These are phyloP conservation scores for Trachurus trachurus DNA, from an alignment of 2,797 vertebrate genomes.

Conservation along the genomic window DNA sequence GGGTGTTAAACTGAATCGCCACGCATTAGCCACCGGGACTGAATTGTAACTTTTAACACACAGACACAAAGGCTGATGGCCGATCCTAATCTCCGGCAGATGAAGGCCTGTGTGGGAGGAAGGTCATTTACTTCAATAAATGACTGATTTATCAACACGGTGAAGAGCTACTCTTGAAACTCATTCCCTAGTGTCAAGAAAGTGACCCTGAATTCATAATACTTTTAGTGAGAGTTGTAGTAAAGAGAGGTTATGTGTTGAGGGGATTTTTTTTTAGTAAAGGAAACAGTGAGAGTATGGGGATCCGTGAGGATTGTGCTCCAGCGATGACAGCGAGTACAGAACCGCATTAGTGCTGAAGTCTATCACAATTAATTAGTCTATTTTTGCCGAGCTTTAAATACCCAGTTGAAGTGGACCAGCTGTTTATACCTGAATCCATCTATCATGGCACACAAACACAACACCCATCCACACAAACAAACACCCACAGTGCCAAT, in stretches of 20 bases:
- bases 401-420: slow-evolving; percentile 57
- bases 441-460: slow-evolving; percentile 47
- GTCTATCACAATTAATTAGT: slow-evolving; percentile 64
- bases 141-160: slow-evolving; percentile 37
- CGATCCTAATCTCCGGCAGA: slow-evolving; percentile 37
- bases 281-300: slow-evolving; percentile 4
- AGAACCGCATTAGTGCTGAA: slow-evolving; percentile 30
- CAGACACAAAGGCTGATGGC: slow-evolving; percentile 27
- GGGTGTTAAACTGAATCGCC: slow-evolving; percentile 34
- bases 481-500: slow-evolving; percentile 43
- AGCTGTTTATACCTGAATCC: slow-evolving; percentile 69
- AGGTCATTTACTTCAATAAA: slow-evolving; percentile 57
- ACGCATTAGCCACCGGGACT: slow-evolving; percentile 9
- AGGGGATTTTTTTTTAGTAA: neutral
- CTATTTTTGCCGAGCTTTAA: slow-evolving; percentile 52
- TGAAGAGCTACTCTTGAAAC: slow-evolving; percentile 46
- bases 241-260: slow-evolving; percentile 9
- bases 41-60: slow-evolving; percentile 49
- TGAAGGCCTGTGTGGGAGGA: slow-evolving; percentile 51
- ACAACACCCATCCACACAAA: slow-evolving; percentile 31
- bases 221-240: slow-evolving; percentile 13
- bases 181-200: slow-evolving; percentile 41
- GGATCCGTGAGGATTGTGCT: slow-evolving; percentile 12
- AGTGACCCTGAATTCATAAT: slow-evolving; percentile 43
- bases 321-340: slow-evolving; percentile 26